Evolutionary conservation across 2,888 invertebrate genomes (phyloP).

Genomic region (Lithophane semibrunnea): DNA sequence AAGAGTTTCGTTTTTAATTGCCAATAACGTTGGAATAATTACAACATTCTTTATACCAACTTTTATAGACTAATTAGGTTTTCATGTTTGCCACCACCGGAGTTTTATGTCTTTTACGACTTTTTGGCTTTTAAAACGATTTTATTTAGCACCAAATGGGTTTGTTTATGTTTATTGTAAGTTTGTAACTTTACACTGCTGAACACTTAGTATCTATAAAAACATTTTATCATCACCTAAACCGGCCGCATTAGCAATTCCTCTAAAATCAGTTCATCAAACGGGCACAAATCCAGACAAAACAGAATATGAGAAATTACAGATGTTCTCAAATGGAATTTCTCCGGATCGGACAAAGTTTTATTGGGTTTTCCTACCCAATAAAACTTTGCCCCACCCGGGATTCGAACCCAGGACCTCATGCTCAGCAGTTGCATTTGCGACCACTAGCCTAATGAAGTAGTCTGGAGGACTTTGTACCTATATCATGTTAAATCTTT

Average conservation of each 20-base stretch:
- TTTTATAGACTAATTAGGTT: slow-evolving; percentile 20
- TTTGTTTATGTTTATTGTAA: neutral
- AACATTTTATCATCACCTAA: neutral
- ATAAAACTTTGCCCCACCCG: neutral
- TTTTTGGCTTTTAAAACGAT: neutral
- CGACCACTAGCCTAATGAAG: neutral
- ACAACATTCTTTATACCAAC: slow-evolving; percentile 31
- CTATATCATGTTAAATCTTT: neutral
- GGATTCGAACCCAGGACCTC: neutral
- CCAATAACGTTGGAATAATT: neutral
- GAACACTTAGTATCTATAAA: neutral
- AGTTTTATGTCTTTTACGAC: neutral
- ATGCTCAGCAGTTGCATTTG: neutral
- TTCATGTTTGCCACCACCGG: slow-evolving; percentile 8
- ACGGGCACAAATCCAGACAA: neutral
- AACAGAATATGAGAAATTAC: neutral
- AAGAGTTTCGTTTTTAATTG: neutral
- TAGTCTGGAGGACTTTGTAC: neutral
- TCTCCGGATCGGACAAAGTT: too few relatives aligned
- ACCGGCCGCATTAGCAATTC: too few relatives aligned
- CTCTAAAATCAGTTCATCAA: too few relatives aligned
- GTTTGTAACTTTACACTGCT: neutral
- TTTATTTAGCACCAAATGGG: neutral
- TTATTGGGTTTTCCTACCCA: too few relatives aligned
- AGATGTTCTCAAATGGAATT: neutral